Conservation (phyloP, 2,797 vertebrate species). For the Lates japonicus region DNA sequence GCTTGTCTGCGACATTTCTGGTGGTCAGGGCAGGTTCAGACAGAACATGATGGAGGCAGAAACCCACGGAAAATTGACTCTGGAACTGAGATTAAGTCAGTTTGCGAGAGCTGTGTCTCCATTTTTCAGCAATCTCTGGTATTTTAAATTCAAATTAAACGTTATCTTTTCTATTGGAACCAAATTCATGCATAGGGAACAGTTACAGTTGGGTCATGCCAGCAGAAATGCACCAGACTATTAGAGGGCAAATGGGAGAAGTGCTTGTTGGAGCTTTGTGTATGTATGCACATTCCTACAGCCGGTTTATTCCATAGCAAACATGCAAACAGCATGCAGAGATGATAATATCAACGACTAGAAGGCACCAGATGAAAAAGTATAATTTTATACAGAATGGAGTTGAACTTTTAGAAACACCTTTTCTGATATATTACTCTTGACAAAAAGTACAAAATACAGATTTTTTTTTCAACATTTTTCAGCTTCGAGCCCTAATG, state of each 20-base stretch:
- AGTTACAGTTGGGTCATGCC: background rate
- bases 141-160: constrained; percentile 26
- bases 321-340: background rate
- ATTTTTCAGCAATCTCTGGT: constrained; percentile 5
- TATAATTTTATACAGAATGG: too few species aligned
- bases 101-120: background rate
- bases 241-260: background rate
- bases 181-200: constrained; percentile 4
- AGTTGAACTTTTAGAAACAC: background rate
- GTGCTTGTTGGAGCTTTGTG: too few species aligned
- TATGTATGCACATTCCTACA: background rate
- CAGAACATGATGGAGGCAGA: constrained; percentile 5
- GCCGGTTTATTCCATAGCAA: background rate
- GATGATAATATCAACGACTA: background rate
- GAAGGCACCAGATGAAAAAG: background rate
- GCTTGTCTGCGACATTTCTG: constrained; percentile 3
- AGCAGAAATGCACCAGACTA: background rate
- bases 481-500: background rate
- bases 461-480: background rate
- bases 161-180: constrained; percentile 3
- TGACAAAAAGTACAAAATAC: background rate
- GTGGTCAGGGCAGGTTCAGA: background rate
- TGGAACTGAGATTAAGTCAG: constrained; percentile 14
- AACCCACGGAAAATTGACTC: background rate
- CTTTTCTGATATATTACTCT: background rate